phyloP scores from a whole-genome alignment of 2,797 vertebrate genomes.

The Xenops minutus region DNA sequence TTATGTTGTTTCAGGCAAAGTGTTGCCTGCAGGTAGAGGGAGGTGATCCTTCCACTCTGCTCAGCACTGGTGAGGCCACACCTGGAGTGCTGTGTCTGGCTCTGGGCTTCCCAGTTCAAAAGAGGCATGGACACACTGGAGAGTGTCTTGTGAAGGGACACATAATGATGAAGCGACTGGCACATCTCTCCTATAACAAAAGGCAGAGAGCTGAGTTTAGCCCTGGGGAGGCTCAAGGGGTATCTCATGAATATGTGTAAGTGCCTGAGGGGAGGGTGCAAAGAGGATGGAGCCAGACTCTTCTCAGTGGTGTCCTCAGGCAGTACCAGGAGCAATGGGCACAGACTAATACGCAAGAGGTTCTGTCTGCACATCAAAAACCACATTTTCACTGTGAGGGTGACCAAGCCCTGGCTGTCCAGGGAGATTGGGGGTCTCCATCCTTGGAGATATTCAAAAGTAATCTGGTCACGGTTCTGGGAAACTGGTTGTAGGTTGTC shows the following conservation, averaged over 20 bases:
- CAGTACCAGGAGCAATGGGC: not conserved
- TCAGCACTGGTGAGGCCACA: not conserved
- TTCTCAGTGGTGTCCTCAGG: not conserved
- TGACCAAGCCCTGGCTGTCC: rapidly evolving
- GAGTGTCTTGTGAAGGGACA: rapidly evolving
- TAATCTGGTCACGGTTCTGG: not conserved
- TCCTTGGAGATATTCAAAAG: not conserved
- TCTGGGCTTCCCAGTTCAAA: not conserved
- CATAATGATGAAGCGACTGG: not conserved
- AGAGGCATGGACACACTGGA: no score
- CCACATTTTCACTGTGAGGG: not conserved
- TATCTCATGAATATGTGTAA: not conserved
- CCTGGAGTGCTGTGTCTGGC: not conserved
- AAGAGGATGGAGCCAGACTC: not conserved
- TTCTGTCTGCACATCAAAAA: not conserved
- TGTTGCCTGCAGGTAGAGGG: not conserved
- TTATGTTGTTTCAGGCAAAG: not conserved
- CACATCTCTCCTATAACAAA: not conserved
- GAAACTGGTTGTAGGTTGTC: not conserved
- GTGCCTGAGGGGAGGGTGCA: not conserved
- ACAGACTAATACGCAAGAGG: not conserved
- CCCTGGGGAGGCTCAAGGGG: not conserved
- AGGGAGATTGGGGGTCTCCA: not conserved
- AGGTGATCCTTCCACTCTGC: not conserved
- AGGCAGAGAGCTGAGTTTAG: not conserved